phyloP scores from a whole-genome alignment of 2,797 vertebrate species.

The Acipenser ruthenus region DNA sequence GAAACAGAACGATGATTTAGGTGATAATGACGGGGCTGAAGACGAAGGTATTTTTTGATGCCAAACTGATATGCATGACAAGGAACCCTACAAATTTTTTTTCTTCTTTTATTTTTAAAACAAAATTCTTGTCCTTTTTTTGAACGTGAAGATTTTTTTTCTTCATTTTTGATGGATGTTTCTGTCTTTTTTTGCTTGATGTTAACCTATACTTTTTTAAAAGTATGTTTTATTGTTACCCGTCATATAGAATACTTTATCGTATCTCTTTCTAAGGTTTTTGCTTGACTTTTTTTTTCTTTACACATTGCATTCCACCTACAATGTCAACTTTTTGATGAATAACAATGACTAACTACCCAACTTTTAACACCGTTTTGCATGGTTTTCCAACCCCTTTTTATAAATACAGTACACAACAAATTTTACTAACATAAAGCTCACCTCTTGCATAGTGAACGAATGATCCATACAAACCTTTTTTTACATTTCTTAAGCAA shows the following conservation, averaged over 20 bases:
- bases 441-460: slow-evolving; percentile 2
- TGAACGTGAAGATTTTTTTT: slow-evolving; percentile 82
- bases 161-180: slow-evolving; percentile 91
- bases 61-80: slow-evolving; percentile 98
- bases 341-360: slow-evolving; percentile 74
- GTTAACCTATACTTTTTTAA: slow-evolving; percentile 60
- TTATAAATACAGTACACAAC: slow-evolving; percentile 20
- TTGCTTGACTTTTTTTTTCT: slow-evolving; percentile 77
- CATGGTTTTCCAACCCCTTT: slow-evolving; percentile 75
- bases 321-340: slow-evolving; percentile 61
- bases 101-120: slow-evolving; percentile 82
- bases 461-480: slow-evolving; percentile 7
- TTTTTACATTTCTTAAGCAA: slow-evolving; percentile 69
- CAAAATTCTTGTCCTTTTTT: slow-evolving; percentile 92
- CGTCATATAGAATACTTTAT: slow-evolving; percentile 52
- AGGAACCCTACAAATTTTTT: slow-evolving; percentile 76
- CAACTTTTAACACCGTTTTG: slow-evolving; percentile 79
- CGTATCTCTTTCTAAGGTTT: slow-evolving; percentile 54
- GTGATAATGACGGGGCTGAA: slow-evolving; percentile 98
- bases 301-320: slow-evolving; percentile 91
- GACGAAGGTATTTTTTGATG: slow-evolving; percentile 98
- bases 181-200: slow-evolving; percentile 99
- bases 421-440: slow-evolving; percentile 16
- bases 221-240: slow-evolving; percentile 61
- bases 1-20: slow-evolving; percentile 99